These are phyloP conservation scores for Paramormyrops hopkinsi DNA, from an alignment of 2,797 vertebrate species.

Conservation along the genomic window DNA sequence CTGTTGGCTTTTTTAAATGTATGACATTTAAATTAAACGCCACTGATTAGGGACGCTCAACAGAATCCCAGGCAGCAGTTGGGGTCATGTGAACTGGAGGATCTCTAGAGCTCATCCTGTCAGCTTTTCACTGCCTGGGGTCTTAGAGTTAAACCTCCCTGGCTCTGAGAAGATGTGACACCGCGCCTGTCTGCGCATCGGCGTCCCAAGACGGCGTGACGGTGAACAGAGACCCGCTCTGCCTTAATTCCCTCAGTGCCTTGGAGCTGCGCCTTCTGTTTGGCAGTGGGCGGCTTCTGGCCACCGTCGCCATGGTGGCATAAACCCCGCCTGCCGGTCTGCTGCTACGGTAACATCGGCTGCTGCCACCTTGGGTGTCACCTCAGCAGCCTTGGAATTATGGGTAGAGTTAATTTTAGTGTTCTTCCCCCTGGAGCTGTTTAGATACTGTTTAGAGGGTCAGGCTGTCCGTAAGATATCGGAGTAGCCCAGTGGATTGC, in stretches of 20 bases:
- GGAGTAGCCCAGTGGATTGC: not conserved
- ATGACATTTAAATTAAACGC: constrained; percentile 3
- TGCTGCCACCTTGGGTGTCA: not conserved
- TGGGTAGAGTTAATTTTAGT: not conserved
- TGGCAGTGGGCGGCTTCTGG: not conserved
- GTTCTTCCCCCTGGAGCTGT: not conserved
- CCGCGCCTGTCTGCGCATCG: not conserved
- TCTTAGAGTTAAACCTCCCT: not conserved
- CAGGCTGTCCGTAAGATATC: not conserved
- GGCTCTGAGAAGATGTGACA: not conserved
- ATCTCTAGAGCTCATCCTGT: not conserved
- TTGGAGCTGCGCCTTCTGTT: not conserved
- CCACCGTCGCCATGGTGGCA: not conserved
- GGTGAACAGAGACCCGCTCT: not conserved
- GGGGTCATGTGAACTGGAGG: not conserved
- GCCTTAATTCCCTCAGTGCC: not conserved
- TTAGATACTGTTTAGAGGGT: not conserved
- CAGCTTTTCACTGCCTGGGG: not conserved
- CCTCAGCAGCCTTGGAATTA: not conserved
- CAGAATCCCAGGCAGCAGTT: not conserved
- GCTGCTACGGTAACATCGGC: not conserved
- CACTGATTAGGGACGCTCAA: not conserved
- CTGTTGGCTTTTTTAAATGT: not conserved
- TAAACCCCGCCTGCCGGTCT: not conserved
- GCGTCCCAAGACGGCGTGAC: not conserved